Evolutionary conservation across 2,888 invertebrate genomes (phyloP).

Genomic region (Allacma fusca): DNA sequence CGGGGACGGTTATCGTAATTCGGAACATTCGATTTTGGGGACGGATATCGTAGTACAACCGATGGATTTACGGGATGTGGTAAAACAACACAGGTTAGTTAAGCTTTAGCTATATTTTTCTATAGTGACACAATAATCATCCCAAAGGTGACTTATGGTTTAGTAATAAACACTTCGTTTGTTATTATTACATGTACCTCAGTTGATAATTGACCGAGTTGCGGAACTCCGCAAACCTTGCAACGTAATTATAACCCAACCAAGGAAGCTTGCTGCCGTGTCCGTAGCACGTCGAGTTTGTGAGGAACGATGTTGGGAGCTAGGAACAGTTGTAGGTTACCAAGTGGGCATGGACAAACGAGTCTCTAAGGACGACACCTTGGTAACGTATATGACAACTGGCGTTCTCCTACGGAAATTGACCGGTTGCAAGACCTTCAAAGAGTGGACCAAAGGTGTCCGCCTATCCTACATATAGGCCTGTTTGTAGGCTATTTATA

Average conservation of each 20-base stretch:
- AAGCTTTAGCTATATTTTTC: no score
- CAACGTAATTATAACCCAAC: constrained; percentile 92
- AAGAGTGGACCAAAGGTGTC: no score
- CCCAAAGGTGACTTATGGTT: no score
- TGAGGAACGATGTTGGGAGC: constrained; percentile 82
- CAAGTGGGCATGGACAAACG: constrained; percentile 80
- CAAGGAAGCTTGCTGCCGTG: constrained; percentile 90
- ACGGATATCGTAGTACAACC: no score
- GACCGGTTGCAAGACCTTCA: no score
- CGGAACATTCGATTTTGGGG: no score
- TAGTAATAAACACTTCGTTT: no score
- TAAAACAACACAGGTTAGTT: constrained; percentile 77
- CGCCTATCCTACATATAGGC: no score
- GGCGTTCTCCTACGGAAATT: constrained; percentile 84
- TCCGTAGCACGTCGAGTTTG: constrained; percentile 87
- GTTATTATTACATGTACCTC: constrained; percentile 71
- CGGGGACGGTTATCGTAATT: no score
- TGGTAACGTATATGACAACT: constrained; percentile 86
- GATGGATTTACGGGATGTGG: constrained; percentile 93
- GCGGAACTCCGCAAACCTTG: constrained; percentile 73
- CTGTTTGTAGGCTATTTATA: no score
- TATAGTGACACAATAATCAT: no score
- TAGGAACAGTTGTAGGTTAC: constrained; percentile 86
- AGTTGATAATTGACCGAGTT: constrained; percentile 85
- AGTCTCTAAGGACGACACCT: constrained; percentile 73